A percentile compares a stretch with the other conserved stretches of the same genome.
phyloP scores from a whole-genome alignment of 1,140 invertebrate species.

The Phocides pigmalion region DNA sequence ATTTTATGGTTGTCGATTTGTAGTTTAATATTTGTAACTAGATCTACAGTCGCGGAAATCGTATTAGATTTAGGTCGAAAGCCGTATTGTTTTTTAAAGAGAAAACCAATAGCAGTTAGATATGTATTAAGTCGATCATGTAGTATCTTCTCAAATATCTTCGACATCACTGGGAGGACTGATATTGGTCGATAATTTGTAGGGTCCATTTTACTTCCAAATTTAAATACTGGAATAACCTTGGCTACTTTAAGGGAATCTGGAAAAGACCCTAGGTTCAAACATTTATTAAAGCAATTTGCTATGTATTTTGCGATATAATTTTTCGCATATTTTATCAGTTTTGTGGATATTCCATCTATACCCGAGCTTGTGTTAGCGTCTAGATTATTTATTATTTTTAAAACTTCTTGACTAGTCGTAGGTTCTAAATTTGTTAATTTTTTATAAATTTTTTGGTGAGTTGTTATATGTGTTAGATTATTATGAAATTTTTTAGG shows the following conservation, averaged over 20 bases:
- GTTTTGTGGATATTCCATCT: conserved; percentile 7
- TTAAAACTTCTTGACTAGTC: not conserved
- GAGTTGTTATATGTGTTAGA: not conserved
- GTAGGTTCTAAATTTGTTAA: not conserved
- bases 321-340: conserved; percentile 13
- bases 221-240: conserved; percentile 36
- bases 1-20: conserved; percentile 29
- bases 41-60: not conserved
- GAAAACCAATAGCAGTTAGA: conserved; percentile 16
- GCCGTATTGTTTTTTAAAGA: conserved; percentile 32
- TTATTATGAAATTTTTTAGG: conserved; percentile 14
- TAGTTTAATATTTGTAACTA: conserved; percentile 22
- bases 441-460: not conserved
- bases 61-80: conserved; percentile 21
- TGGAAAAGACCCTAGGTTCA: conserved; percentile 17
- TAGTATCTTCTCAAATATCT: conserved; percentile 32
- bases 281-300: conserved; percentile 18
- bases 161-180: conserved; percentile 26
- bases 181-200: conserved; percentile 35
- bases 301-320: not conserved
- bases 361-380: not conserved
- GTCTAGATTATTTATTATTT: conserved; percentile 8
- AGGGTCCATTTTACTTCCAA: conserved; percentile 32
- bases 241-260: conserved; percentile 33
- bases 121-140: conserved; percentile 12